A percentile compares a stretch with the other conserved stretches of the same genome.
phyloP scores from a whole-genome alignment of 2,113 vertebrate genomes.

The Nesoenas mayeri region DNA sequence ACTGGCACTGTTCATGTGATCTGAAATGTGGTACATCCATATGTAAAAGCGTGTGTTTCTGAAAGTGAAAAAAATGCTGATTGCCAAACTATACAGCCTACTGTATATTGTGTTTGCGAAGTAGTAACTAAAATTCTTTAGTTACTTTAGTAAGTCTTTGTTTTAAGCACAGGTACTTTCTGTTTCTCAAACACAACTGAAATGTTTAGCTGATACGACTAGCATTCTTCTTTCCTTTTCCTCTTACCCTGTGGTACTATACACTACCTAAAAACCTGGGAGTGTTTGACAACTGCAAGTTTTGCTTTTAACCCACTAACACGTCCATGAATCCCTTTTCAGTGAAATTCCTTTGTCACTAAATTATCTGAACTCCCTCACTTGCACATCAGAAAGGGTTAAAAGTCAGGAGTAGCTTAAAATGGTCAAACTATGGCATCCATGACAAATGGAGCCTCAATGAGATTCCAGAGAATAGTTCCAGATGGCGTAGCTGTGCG shows the following conservation, averaged over 20 bases:
- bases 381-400: background rate
- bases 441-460: background rate
- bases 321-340: background rate
- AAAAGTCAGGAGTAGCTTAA: slow-evolving; percentile 24
- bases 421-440: background rate
- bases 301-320: background rate
- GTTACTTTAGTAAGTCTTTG: too few relatives aligned
- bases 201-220: background rate
- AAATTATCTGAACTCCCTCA: background rate
- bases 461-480: background rate
- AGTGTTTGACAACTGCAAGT: background rate
- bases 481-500: background rate
- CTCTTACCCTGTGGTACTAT: background rate
- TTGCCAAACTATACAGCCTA: background rate
- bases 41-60: background rate
- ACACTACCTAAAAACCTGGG: background rate
- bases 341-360: background rate
- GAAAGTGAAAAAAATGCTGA: background rate
- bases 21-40: background rate
- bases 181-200: background rate
- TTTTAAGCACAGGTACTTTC: background rate
- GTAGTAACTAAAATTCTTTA: too few relatives aligned
- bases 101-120: background rate
- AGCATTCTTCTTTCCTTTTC: background rate
- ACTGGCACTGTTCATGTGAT: background rate